phyloP scores from a whole-genome alignment of 2,797 vertebrate genomes.

The Mus minutoides region DNA sequence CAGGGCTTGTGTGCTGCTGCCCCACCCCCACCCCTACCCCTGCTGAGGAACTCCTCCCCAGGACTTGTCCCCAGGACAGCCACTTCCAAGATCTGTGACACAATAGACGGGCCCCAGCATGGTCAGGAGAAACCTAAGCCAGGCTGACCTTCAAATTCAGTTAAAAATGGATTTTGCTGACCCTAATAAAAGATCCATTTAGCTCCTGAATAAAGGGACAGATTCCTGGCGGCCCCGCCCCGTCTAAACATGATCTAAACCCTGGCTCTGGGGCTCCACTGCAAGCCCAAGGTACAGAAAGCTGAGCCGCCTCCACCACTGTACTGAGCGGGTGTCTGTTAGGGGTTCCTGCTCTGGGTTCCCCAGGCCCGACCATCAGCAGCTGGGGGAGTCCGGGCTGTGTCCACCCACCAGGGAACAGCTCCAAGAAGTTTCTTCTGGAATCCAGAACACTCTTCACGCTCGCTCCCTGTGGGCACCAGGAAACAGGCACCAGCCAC shows the following conservation, averaged over 20 bases:
- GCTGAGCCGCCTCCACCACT: accelerated
- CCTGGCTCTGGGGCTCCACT: not conserved
- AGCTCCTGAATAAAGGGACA: constrained; percentile 16
- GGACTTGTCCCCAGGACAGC: accelerated
- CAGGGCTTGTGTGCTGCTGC: accelerated
- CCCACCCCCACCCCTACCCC: too few species aligned
- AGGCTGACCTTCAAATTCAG: constrained; percentile 63
- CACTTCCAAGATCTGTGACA: not conserved
- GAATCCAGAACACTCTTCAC: not conserved
- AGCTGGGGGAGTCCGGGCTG: not conserved
- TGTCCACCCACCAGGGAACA: not conserved
- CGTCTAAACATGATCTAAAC: not conserved
- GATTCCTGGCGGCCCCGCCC: constrained; percentile 16
- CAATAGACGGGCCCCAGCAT: not conserved
- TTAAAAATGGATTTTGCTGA: constrained; percentile 75
- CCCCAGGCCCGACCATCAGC: not conserved
- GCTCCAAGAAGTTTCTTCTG: not conserved
- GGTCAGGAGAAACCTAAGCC: not conserved
- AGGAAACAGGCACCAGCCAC: not conserved
- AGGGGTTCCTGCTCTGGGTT: not conserved
- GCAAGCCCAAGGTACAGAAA: accelerated
- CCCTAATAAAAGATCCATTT: constrained; percentile 60
- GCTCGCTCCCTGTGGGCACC: accelerated
- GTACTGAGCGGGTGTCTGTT: not conserved
- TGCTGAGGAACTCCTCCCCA: not conserved